phyloP scores from a whole-genome alignment of 2,888 invertebrate genomes.

The Callosobruchus maculatus region DNA sequence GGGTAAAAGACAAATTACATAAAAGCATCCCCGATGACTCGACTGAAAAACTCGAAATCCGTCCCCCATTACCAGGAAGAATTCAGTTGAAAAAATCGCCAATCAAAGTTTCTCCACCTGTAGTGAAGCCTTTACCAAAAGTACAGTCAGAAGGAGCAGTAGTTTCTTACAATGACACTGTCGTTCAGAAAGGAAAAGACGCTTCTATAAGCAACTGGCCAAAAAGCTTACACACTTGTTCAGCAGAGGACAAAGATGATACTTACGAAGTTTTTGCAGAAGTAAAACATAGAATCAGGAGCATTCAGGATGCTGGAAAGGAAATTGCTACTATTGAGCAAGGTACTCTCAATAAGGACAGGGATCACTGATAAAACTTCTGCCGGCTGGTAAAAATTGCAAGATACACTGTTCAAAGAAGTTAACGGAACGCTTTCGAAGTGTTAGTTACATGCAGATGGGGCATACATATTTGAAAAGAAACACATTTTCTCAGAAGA shows the following conservation, averaged over 20 bases:
- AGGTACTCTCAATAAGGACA: no score
- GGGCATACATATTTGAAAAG: no score
- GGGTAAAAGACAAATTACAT: neutral
- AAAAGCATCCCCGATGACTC: neutral
- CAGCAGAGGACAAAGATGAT: neutral
- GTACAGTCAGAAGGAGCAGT: neutral
- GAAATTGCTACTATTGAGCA: neutral
- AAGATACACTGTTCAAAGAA: no score
- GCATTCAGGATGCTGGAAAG: neutral
- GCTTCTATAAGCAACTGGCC: constrained; percentile 1
- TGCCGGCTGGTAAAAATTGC: no score
- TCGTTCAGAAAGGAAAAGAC: neutral
- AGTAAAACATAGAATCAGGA: neutral
- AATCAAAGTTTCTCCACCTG: constrained; percentile 9
- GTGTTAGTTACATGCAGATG: no score
- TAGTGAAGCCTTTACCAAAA: constrained; percentile 6
- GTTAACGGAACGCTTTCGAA: no score
- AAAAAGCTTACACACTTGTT: constrained; percentile 1
- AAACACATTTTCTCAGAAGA: no score
- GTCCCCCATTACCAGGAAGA: neutral
- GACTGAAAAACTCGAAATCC: neutral
- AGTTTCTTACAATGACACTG: constrained; percentile 1
- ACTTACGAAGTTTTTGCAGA: constrained; percentile 1
- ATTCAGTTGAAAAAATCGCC: constrained; percentile 3
- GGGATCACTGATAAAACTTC: no score